phyloP scores from a whole-genome alignment of 2,797 vertebrate species.

The Cryptoblepharus egeriae region DNA sequence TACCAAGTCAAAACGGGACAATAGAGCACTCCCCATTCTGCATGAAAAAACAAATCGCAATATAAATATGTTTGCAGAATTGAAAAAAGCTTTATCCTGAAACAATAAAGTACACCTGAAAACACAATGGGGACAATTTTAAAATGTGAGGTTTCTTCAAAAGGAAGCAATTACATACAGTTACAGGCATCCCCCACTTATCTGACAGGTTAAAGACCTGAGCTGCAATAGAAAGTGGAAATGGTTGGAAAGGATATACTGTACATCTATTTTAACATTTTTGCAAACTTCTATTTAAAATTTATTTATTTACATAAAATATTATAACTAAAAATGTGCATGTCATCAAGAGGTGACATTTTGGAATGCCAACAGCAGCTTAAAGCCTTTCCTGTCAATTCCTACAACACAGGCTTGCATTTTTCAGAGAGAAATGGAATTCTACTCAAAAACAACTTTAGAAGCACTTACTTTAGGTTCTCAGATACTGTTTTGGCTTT shows the following conservation, averaged over 20 bases:
- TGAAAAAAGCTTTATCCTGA: not conserved
- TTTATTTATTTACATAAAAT: not conserved
- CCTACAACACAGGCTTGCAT: not conserved
- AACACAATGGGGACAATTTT: not conserved
- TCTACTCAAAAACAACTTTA: conserved; percentile 8
- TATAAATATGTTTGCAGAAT: not conserved
- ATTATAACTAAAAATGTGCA: not conserved
- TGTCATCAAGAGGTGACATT: not conserved
- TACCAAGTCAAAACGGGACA: conserved; percentile 95
- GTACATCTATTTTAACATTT: not conserved
- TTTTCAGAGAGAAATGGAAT: not conserved
- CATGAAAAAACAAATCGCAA: conserved; percentile 34
- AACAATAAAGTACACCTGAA: not conserved
- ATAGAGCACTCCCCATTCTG: conserved; percentile 95
- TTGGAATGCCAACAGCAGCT: not conserved
- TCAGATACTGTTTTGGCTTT: conserved; percentile 96
- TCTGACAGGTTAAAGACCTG: no score
- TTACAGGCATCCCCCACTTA: no score
- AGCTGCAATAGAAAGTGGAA: no score
- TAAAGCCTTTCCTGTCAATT: not conserved
- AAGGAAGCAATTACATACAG: not conserved
- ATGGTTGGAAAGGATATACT: no score
- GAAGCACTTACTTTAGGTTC: conserved; percentile 90
- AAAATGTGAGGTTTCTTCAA: not conserved
- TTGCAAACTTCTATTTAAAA: not conserved